A percentile compares a stretch with the other conserved stretches of the same genome.
Conservation (phyloP, 2,797 vertebrate species). For the Enteromius argenteus region DNA sequence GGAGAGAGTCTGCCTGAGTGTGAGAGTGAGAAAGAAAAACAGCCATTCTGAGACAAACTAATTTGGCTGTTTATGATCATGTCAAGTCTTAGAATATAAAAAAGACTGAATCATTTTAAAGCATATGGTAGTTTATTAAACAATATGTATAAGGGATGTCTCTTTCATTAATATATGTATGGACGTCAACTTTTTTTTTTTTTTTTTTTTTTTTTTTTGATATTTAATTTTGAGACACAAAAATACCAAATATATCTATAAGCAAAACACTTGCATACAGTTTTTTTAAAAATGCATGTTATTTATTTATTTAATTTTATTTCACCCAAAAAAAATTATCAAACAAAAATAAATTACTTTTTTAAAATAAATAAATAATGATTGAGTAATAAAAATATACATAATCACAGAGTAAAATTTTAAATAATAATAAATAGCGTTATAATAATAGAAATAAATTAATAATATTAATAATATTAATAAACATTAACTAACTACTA, state of each 20-base stretch:
- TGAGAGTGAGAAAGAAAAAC: slow-evolving; percentile 42
- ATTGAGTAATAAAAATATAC: not conserved
- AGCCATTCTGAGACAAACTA: slow-evolving; percentile 53
- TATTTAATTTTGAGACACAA: not conserved
- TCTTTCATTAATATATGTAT: too few relatives aligned
- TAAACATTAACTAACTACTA: too few relatives aligned
- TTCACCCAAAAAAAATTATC: not conserved
- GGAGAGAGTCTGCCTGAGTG: slow-evolving; percentile 2
- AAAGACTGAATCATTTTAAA: not conserved
- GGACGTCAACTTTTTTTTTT: too few relatives aligned
- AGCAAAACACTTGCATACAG: too few relatives aligned
- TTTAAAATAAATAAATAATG: not conserved
- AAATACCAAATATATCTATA: not conserved
- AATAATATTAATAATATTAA: too few relatives aligned
- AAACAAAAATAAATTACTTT: not conserved
- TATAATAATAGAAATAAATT: not conserved
- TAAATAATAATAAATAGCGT: too few relatives aligned
- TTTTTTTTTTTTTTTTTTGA: not conserved
- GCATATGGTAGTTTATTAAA: too few relatives aligned
- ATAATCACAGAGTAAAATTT: too few relatives aligned
- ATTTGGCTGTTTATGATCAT: not conserved
- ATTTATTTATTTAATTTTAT: not conserved
- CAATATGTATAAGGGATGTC: too few relatives aligned
- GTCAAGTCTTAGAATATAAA: not conserved
- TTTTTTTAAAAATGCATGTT: not conserved